phyloP scores from a whole-genome alignment of 2,797 vertebrate species.

The Dendrocincla tyrannina region DNA sequence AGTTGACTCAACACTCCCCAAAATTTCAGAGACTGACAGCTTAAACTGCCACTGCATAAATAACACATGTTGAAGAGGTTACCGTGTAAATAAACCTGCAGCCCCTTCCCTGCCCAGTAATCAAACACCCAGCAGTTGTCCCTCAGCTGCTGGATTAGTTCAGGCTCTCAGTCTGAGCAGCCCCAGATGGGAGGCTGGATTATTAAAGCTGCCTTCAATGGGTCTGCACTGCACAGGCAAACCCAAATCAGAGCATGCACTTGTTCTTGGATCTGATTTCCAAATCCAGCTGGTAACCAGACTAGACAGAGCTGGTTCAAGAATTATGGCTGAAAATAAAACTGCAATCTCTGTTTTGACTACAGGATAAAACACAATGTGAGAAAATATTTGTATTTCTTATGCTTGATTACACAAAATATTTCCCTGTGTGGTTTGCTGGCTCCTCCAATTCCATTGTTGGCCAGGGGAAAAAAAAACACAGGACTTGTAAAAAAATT shows the following conservation, averaged over 20 bases:
- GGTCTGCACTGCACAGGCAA: neutral
- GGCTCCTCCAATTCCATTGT: neutral
- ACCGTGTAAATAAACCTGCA: neutral
- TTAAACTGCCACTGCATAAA: neutral
- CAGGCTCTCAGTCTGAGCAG: neutral
- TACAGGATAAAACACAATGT: neutral
- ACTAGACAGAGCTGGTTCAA: neutral
- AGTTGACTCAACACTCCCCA: neutral
- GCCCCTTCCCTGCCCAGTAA: neutral
- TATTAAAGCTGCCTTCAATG: neutral
- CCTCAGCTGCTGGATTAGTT: neutral
- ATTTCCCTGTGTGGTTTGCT: neutral
- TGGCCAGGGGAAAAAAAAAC: neutral
- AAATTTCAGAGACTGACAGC: neutral
- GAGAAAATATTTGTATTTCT: slow-evolving; percentile 15
- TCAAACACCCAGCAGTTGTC: slow-evolving; percentile 6
- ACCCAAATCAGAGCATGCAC: neutral
- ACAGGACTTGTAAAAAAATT: neutral
- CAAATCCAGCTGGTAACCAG: neutral
- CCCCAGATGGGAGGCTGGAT: neutral
- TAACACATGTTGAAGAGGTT: neutral
- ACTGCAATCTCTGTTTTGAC: neutral
- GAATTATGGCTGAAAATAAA: slow-evolving; percentile 18
- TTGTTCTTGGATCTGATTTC: neutral
- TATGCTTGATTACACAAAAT: neutral